phyloP scores from a whole-genome alignment of 2,888 invertebrate species.

The Metallyticus violacea region DNA sequence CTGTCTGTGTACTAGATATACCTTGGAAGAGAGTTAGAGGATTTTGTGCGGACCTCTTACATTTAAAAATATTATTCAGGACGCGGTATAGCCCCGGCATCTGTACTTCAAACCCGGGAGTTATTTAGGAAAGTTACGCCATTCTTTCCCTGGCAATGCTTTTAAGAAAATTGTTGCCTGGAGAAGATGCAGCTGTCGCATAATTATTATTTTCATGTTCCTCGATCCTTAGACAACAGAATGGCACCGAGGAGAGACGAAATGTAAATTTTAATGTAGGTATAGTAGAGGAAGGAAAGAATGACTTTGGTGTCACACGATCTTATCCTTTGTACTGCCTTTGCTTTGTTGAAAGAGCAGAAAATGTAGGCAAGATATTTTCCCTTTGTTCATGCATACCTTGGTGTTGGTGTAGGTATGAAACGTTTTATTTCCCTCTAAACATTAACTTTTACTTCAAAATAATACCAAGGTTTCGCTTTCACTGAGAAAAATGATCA shows the following conservation, averaged over 20 bases:
- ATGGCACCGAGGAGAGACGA: neutral
- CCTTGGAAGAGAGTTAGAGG: neutral
- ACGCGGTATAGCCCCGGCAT: neutral
- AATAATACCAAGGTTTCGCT: neutral
- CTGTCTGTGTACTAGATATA: too few relatives aligned
- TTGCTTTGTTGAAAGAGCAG: neutral
- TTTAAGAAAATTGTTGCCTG: neutral
- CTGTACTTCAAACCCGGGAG: neutral
- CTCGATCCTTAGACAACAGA: neutral
- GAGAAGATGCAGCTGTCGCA: neutral
- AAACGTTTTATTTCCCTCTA: neutral
- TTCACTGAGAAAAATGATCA: neutral
- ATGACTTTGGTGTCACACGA: neutral
- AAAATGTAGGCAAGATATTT: neutral
- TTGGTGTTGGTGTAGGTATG: neutral
- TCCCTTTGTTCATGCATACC: neutral
- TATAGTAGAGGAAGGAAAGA: neutral
- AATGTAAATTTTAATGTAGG: neutral
- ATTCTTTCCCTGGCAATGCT: neutral
- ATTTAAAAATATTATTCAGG: neutral
- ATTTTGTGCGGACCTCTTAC: neutral
- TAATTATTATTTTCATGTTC: neutral
- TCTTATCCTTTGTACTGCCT: too few relatives aligned
- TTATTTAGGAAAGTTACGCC: neutral
- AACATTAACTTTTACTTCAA: too few relatives aligned